Percentiles rank a stretch among this genome's conserved stretches.
These are phyloP conservation scores for Actinopyga echinites DNA, from an alignment of 53 echinoderm and acorn worm genomes.

Conservation along the genomic window DNA sequence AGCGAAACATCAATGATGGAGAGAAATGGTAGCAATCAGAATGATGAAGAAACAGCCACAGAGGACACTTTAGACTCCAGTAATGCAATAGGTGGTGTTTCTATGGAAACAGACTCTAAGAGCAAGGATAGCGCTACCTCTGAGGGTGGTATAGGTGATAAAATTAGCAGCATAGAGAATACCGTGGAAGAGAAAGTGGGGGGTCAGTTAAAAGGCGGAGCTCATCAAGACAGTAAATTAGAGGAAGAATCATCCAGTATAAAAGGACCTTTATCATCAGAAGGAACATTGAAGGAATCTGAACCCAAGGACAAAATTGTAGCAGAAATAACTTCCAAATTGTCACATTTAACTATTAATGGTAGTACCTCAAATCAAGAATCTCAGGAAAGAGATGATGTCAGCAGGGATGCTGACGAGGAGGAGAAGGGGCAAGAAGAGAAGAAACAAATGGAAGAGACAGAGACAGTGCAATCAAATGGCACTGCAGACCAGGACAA, in stretches of 20 bases:
- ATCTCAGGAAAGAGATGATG: conserved; percentile 2
- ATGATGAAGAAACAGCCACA: conserved; percentile 25
- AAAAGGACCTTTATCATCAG: not conserved
- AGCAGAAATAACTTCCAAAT: conserved; percentile 10
- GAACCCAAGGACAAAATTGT: not conserved
- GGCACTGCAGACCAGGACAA: not conserved
- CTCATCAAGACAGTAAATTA: not conserved
- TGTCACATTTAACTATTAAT: conserved; percentile 1
- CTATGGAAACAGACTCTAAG: conserved; percentile 49
- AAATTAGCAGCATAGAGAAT: not conserved
- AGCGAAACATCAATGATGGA: conserved; percentile 94
- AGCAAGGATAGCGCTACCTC: conserved; percentile 50
- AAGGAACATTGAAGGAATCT: not conserved
- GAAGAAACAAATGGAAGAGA: not conserved
- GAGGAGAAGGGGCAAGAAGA: not conserved
- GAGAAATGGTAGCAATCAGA: conserved; percentile 58
- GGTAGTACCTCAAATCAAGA: conserved; percentile 23
- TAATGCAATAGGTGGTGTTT: conserved; percentile 9
- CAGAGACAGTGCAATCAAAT: conserved; percentile 4
- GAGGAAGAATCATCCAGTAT: not conserved
- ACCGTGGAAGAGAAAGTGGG: conserved; percentile 35
- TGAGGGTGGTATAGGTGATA: conserved; percentile 31
- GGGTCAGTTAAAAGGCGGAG: conserved; percentile 8
- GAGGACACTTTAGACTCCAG: conserved; percentile 9
- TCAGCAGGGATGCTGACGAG: conserved; percentile 6